Evolutionary conservation across 2,113 vertebrate species (phyloP).

Genomic region (Notarius quadriscutis): DNA sequence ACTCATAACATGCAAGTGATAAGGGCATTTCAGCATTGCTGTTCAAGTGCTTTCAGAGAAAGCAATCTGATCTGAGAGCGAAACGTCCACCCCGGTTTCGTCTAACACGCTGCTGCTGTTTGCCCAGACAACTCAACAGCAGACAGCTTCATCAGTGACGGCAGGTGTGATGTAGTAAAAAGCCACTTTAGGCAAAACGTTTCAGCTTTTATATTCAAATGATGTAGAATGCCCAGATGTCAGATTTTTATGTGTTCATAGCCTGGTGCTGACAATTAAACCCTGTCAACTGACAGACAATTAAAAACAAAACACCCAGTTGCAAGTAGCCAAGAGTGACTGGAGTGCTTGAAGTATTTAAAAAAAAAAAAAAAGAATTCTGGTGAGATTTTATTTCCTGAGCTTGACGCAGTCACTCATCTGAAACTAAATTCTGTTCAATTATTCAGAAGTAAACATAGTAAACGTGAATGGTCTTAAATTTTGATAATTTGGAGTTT

Average conservation of each 20-base stretch:
- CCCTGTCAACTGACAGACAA: not conserved
- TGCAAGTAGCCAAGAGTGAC: not conserved
- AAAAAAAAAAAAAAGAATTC: no score
- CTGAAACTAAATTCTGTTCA: not conserved
- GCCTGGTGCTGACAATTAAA: not conserved
- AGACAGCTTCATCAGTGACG: not conserved
- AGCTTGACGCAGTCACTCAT: not conserved
- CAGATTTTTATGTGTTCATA: not conserved
- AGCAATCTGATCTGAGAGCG: not conserved
- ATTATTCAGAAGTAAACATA: not conserved
- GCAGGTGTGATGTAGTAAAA: not conserved
- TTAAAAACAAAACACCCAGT: not conserved
- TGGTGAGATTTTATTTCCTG: not conserved
- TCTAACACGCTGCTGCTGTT: not conserved
- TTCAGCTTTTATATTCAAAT: not conserved
- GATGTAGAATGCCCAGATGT: not conserved
- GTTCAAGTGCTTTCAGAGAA: not conserved
- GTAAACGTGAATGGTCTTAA: not conserved
- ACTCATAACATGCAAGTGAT: not conserved
- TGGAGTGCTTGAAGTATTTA: not conserved
- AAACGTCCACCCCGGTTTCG: not conserved
- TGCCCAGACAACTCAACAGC: not conserved
- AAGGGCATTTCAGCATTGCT: not conserved
- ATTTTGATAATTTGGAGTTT: not conserved
- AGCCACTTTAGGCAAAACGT: not conserved